Conservation (phyloP, 1,140 invertebrate species). For the Caenorhabditis tropicalis region DNA sequence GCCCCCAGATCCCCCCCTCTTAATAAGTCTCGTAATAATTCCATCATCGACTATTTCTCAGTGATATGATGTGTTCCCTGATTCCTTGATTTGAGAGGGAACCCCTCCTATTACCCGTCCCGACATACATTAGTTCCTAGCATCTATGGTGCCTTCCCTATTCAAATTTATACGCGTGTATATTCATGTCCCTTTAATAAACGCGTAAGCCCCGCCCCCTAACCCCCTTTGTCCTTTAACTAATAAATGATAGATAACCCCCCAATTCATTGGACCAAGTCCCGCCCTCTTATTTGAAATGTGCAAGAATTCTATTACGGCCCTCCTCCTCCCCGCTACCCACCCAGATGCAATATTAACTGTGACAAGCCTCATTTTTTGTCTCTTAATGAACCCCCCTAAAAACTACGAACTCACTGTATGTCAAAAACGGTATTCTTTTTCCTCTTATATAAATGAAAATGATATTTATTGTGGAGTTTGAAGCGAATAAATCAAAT, state of each 20-base stretch:
- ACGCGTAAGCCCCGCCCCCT: neutral
- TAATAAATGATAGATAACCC: no score
- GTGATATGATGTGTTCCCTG: neutral
- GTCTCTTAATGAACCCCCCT: neutral
- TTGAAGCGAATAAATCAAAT: slow-evolving; percentile 29
- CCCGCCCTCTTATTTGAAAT: no score
- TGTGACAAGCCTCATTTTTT: neutral
- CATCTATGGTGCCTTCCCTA: neutral
- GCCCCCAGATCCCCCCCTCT: neutral
- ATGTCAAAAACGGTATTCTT: slow-evolving; percentile 3
- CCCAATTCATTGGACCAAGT: no score
- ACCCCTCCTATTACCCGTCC: neutral
- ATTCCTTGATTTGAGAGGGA: neutral
- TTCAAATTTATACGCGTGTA: neutral
- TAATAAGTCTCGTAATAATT: neutral
- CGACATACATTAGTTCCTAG: slow-evolving; percentile 14
- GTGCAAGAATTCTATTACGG: no score
- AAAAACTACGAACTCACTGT: neutral
- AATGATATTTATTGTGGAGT: neutral
- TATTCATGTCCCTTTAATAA: neutral
- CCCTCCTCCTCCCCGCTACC: neutral
- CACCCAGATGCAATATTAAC: no score
- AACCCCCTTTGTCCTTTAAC: neutral
- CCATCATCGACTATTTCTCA: neutral
- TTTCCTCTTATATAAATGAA: neutral